phyloP scores from a whole-genome alignment of 2,113 vertebrate genomes.

The Pitta sordida region DNA sequence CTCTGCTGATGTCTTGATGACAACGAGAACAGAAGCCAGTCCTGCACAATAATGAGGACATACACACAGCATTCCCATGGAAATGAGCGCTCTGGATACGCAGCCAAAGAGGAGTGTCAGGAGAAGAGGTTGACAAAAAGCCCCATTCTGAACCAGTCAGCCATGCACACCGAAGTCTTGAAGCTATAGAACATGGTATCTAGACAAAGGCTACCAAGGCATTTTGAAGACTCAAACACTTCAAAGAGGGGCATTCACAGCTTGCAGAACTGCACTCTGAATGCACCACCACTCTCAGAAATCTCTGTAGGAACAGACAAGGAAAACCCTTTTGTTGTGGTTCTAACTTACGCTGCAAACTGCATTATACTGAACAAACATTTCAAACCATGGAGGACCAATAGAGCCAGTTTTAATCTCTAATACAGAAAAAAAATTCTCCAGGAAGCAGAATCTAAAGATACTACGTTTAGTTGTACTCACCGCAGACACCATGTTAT shows the following conservation, averaged over 20 bases:
- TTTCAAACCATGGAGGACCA: neutral
- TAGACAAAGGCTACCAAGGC: neutral
- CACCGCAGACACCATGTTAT: neutral
- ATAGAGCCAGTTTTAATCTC: neutral
- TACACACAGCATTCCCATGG: fast-evolving
- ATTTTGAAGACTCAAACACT: neutral
- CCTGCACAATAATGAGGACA: neutral
- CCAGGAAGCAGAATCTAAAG: no score
- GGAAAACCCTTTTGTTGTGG: neutral
- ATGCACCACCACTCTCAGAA: neutral
- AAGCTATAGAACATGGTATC: neutral
- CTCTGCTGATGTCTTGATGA: neutral
- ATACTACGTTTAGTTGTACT: neutral
- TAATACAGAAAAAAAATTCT: neutral
- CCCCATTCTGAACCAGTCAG: neutral
- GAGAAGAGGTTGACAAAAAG: neutral
- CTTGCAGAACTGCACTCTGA: neutral
- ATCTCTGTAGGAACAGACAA: neutral
- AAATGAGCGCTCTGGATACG: neutral
- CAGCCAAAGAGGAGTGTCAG: fast-evolving
- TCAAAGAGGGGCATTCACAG: neutral
- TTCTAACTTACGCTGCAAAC: neutral
- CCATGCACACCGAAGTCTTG: neutral
- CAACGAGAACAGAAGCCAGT: neutral
- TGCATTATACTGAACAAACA: neutral